phyloP scores from a whole-genome alignment of 2,888 invertebrate species.

The Meliscaeva auricollis region DNA sequence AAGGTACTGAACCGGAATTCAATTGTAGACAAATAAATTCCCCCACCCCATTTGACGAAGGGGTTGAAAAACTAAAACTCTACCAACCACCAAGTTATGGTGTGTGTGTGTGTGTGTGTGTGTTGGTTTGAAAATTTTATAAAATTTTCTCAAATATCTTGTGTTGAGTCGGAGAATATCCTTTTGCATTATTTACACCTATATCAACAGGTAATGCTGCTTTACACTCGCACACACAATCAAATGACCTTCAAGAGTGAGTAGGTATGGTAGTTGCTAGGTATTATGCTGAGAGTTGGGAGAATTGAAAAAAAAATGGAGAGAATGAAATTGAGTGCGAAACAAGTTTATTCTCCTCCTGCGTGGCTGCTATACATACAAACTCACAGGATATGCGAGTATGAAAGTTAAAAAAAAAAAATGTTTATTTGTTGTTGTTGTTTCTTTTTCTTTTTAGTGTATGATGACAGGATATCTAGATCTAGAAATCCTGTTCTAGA shows the following conservation, averaged over 20 bases:
- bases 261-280: background rate
- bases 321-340: slow-evolving; percentile 41
- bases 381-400: background rate
- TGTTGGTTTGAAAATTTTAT: slow-evolving; percentile 30
- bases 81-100: slow-evolving; percentile 29
- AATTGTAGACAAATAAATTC: slow-evolving; percentile 31
- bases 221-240: slow-evolving; percentile 52
- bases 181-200: slow-evolving; percentile 44
- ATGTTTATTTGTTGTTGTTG: background rate
- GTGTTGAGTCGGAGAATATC: slow-evolving; percentile 25
- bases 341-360: slow-evolving; percentile 58
- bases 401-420: slow-evolving; percentile 33
- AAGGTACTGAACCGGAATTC: slow-evolving; percentile 62
- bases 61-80: slow-evolving; percentile 54
- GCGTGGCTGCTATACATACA: background rate
- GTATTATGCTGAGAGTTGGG: slow-evolving; percentile 21
- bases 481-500: slow-evolving; percentile 63
- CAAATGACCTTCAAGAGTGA: slow-evolving; percentile 63
- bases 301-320: slow-evolving; percentile 11
- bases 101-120: slow-evolving; percentile 1
- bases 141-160: slow-evolving; percentile 44
- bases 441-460: slow-evolving; percentile 24
- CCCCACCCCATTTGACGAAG: slow-evolving; percentile 58
- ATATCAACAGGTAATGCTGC: slow-evolving; percentile 69
- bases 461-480: slow-evolving; percentile 63